Base-by-base conservation (phyloP, 2,113 vertebrate species). In the Pseudorectes ferrugineus region DNA sequence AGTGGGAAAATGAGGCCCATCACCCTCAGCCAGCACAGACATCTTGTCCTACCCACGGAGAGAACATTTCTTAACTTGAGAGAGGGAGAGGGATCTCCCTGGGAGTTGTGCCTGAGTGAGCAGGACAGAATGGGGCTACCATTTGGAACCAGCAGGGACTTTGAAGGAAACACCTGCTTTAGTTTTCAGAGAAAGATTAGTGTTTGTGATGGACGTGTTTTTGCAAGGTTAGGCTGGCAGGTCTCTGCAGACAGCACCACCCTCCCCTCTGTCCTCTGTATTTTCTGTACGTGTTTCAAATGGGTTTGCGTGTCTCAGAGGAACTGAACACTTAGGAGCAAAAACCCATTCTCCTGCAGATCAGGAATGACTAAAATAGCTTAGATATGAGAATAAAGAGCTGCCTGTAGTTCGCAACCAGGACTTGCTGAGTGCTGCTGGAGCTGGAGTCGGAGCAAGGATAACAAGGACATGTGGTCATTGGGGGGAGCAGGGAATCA, bases 121-220 rank as follows among this genome's bases (percentile, higher is more conserved):
- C 85, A 80, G 92, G 93, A 96, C 90, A 86, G 92, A 96, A 93
- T 54, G 92, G 93, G 88, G 82, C 92, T 89, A 29, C 59, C 48
- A 22, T 33, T 82, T 67, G 82, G 12, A 42, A 77, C 71, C 59
- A 84, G 75, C 63, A 90, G 63, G 70, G 87, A 92, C 61, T 85
- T 3, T 43, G 87, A 65, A 83, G 90, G 68, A 65, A 95, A 40
- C 89, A 35, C 59, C 85, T 93, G 85, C 90, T 51, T 52, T 26
- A n/a, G 67, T 38, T 88, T 77, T 24, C 72, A 52, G 91, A 35
- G 82, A 5, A 46, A 12, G 85, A 42, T 74, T 38, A 48, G 78
- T 66, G 90, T 8, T 88, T 23, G 72, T 68, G 93, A 94, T 86
- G 88, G 94, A 74, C 48, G 0, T 40, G 63, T 74, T 88, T 63